Evolutionary conservation across 2,888 invertebrate species (phyloP).

Genomic region (Yponomeuta evonymella): DNA sequence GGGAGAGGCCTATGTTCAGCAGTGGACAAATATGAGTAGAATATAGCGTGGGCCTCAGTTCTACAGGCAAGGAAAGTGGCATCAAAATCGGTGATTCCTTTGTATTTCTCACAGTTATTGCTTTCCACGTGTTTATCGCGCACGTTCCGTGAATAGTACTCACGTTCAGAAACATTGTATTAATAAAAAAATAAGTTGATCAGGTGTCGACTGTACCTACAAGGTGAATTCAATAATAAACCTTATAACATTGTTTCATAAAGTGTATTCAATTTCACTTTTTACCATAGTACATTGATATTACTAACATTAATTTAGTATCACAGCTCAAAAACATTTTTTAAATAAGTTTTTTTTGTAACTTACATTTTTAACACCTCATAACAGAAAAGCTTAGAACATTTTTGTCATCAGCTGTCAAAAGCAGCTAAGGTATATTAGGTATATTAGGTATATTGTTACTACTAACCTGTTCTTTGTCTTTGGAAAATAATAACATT

Average conservation of each 20-base stretch:
- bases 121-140: too few species aligned
- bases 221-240: neutral
- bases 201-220: too few species aligned
- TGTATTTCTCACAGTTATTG: too few species aligned
- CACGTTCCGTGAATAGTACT: too few species aligned
- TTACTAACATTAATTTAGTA: slow-evolving; percentile 62
- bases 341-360: neutral
- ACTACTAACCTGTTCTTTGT: neutral
- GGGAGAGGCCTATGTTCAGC: too few species aligned
- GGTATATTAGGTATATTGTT: neutral
- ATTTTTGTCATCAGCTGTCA: neutral
- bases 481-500: neutral
- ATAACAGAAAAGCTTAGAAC: neutral
- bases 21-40: too few species aligned
- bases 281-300: slow-evolving; percentile 47
- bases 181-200: too few species aligned
- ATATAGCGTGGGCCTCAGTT: too few species aligned
- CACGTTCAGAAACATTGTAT: too few species aligned
- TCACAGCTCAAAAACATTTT: slow-evolving; percentile 57
- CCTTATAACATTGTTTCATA: slow-evolving; percentile 30
- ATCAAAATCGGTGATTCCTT: too few species aligned
- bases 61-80: too few species aligned
- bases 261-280: slow-evolving; percentile 55
- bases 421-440: neutral
- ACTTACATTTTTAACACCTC: neutral